A percentile compares a stretch with the other conserved stretches of the same genome.
phyloP scores from a whole-genome alignment of 2,888 invertebrate species.

The Serripes groenlandicus region DNA sequence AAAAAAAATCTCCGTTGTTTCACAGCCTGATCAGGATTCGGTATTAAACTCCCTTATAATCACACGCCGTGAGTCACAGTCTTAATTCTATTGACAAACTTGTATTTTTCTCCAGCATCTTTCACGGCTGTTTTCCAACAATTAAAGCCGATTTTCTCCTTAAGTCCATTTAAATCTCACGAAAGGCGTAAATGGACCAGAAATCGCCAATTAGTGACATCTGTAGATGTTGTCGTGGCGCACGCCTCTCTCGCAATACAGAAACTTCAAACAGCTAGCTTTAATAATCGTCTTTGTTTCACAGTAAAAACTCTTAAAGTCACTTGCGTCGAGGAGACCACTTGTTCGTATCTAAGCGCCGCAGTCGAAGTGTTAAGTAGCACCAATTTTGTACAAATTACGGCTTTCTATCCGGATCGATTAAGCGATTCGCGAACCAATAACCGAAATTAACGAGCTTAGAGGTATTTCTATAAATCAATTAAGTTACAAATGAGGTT shows the following conservation, averaged over 20 bases:
- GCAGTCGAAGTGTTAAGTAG: conserved; percentile 50
- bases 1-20: background rate
- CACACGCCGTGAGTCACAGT: background rate
- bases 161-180: conserved; percentile 26
- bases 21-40: too few species aligned
- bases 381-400: conserved; percentile 59
- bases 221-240: conserved; percentile 16
- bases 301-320: conserved; percentile 19
- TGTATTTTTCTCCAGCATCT: background rate
- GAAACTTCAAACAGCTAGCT: conserved; percentile 20
- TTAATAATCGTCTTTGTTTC: conserved; percentile 35
- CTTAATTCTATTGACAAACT: background rate
- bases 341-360: conserved; percentile 22
- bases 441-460: conserved; percentile 68
- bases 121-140: conserved; percentile 8
- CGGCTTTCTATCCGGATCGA: conserved; percentile 59
- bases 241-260: conserved; percentile 10
- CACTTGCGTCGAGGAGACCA: conserved; percentile 3
- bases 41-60: background rate
- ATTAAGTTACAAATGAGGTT: conserved; percentile 67
- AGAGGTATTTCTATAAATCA: conserved; percentile 67
- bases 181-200: conserved; percentile 11
- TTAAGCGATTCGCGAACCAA: conserved; percentile 61
- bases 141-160: conserved; percentile 22
- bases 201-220: conserved; percentile 39